phyloP scores from a whole-genome alignment of 2,888 invertebrate genomes.

The Falcaria lacertinaria region DNA sequence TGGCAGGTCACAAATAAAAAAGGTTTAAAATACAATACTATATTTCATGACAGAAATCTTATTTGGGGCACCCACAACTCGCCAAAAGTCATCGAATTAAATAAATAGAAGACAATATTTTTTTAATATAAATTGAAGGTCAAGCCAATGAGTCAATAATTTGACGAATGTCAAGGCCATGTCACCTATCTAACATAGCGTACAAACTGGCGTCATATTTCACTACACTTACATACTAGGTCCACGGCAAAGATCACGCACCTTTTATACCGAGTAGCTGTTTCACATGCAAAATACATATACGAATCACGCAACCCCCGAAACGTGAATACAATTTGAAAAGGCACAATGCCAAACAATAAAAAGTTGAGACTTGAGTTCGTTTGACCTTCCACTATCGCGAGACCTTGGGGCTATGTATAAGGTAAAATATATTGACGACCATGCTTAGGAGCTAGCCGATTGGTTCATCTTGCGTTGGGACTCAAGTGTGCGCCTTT shows the following conservation, averaged over 20 bases:
- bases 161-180: not conserved
- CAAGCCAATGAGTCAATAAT: not conserved
- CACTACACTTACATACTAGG: not conserved
- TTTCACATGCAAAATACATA: slow-evolving; percentile 7
- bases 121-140: too few relatives aligned
- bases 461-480: too few relatives aligned
- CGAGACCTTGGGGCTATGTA: slow-evolving; percentile 22
- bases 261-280: slow-evolving; percentile 2
- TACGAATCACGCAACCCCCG: slow-evolving; percentile 9
- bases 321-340: slow-evolving; percentile 28
- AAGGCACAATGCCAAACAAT: slow-evolving; percentile 33
- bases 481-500: too few relatives aligned
- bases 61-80: too few relatives aligned
- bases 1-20: too few relatives aligned
- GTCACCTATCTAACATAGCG: not conserved
- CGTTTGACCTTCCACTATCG: slow-evolving; percentile 20
- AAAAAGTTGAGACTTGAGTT: slow-evolving; percentile 28
- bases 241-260: slow-evolving; percentile 2
- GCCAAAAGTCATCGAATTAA: too few relatives aligned
- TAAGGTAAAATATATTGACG: too few relatives aligned
- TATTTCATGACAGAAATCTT: too few relatives aligned
- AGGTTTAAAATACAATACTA: too few relatives aligned
- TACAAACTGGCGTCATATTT: slow-evolving; percentile 1
- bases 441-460: too few relatives aligned
- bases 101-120: too few relatives aligned